Base-by-base conservation (phyloP, 2,888 invertebrate species). In the Strigamia transsilvanica region DNA sequence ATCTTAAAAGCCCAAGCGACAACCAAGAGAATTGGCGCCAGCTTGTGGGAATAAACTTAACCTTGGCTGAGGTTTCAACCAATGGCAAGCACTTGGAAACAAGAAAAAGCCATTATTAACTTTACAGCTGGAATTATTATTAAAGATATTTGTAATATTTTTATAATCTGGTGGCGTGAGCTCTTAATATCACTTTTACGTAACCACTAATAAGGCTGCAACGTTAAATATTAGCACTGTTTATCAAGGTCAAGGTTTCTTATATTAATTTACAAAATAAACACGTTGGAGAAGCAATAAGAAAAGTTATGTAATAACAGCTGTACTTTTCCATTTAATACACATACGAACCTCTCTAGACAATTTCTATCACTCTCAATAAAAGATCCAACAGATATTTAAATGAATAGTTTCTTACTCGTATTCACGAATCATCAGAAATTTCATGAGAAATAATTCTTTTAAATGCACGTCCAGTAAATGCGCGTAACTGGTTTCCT, bases 381-480 rank as follows among this genome's bases (percentile, higher is more conserved):
- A 38, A 46, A 46, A 46, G 12, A 46, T 46, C 46, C 46, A 42
- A 42, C 1, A 42, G 2, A 61, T 18, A 2, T 21, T 66, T 66
- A 66, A 66, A 78, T 21, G 12, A 78, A 32, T 18, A n/a, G 18
- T 38, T 38, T 83, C 84, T 84, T 82, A 85, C 85, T 84, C 84
- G 61, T 83, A 84, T 66, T 85, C 84, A 23, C 82, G 83, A n/a
- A 83, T 83, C 18, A 82, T 83, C n/a, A 84, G 84, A 51, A 84
- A 85, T 82, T 85, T 85, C 82, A 84, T 85, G 0, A 84, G 79
- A 13, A 83, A 82, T 56, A 85, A 81, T 61, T 85, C 85, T 80
- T 84, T 83, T 12, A 80, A 79, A 34, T 66, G 77, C 7, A 77
- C 46, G 82, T 83, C 51, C 13, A 61, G 38, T 13, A 42, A 82